These are phyloP conservation scores for Dendrocopos noguchii DNA, from an alignment of 2,113 vertebrate species.

Conservation along the genomic window DNA sequence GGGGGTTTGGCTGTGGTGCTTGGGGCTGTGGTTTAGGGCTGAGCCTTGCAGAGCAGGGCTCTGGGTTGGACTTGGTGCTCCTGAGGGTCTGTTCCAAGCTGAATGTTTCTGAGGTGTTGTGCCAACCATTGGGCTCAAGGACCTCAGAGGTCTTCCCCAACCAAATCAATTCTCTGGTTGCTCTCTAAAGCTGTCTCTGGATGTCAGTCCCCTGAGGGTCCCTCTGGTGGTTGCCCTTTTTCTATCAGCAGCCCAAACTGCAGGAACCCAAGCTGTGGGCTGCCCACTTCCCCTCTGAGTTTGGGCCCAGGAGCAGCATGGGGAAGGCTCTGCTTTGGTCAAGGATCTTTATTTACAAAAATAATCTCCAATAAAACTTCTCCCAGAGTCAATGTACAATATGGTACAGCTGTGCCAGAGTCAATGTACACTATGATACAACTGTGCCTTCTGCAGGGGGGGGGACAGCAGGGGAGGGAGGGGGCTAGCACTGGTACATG, in stretches of 20 bases:
- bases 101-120: too few species aligned
- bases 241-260: neutral
- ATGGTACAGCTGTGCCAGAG: slow-evolving; percentile 74
- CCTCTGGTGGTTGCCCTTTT: neutral
- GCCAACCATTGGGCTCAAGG: too few species aligned
- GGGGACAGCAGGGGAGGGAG: slow-evolving; percentile 35
- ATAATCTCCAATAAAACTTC: slow-evolving; percentile 82
- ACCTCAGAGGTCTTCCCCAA: too few species aligned
- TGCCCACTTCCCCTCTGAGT: neutral
- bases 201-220: neutral
- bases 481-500: slow-evolving; percentile 57
- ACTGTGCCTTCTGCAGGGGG: slow-evolving; percentile 50
- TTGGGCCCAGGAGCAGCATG: neutral
- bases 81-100: too few species aligned
- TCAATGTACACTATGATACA: slow-evolving; percentile 82
- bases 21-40: too few species aligned
- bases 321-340: slow-evolving; percentile 40
- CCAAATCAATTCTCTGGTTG: too few species aligned
- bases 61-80: too few species aligned
- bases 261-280: neutral
- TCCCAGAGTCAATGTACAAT: slow-evolving; percentile 78
- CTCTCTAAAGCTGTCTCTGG: neutral
- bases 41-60: too few species aligned
- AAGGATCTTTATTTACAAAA: slow-evolving; percentile 85
- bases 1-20: too few species aligned